Evolutionary conservation across 2,113 vertebrate genomes (phyloP), one percentile per base, ranked within the genome.

Genomic region (Suncus etruscus): DNA sequence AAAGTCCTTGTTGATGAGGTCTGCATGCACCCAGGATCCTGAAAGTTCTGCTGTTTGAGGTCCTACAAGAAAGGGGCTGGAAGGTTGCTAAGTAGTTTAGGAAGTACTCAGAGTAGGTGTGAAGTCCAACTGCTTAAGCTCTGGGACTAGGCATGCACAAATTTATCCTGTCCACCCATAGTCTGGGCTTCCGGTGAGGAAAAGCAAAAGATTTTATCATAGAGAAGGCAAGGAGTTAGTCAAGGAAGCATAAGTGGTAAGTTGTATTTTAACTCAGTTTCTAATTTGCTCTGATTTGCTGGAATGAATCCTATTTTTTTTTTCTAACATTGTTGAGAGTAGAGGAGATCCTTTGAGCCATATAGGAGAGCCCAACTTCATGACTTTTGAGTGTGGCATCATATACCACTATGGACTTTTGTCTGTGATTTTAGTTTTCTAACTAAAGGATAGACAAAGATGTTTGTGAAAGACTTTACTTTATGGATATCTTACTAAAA

Each of bases 301-400:
- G 14, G 51, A 50, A 31, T 1, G 73, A 24, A 45, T 25, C 48
- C 86, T 25, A 24, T 25, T 16, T 16, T 4, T 68, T 22, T 1
- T 68, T 0, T 1, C 1, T 58, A 87, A 20, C 1, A 63, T 20
- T 0, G 1, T 66, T n/a, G 18, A 16, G 32, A 6, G 18, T 24
- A 32, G 72, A 76, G 45, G 66, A 11, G 6, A 31, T 76, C 27
- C 50, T 12, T 18, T 45, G 24, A 27, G 12, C 54, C 2, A 20
- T 54, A 14, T 18, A 3, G 39, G 50, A 3, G 10, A 83, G 29
- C 20, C 25, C 7, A 16, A 18, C 22, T 2, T 54, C 11, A 11
- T 6, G 10, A 32, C 8, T 47, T 25, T 83, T 8, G n/a, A 3
- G 6, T 8, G 11, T 3, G 22, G 66, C 27, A 4, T 18, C 63